Percentiles rank a stretch among this genome's conserved stretches.
phyloP scores from a whole-genome alignment of 2,888 invertebrate genomes.

The Steinernema scapterisci region DNA sequence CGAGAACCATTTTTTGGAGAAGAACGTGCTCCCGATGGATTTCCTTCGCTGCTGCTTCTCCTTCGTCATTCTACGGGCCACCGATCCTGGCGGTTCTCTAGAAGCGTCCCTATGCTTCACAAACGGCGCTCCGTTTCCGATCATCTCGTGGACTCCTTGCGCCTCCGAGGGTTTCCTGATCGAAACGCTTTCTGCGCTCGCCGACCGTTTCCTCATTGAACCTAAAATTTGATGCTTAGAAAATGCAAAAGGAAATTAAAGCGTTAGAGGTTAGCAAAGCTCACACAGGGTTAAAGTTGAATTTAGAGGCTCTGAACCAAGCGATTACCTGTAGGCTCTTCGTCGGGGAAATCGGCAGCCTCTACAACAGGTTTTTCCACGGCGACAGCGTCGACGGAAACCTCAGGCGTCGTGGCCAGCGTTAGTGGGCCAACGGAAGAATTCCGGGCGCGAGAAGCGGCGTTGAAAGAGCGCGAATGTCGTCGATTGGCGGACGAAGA shows the following conservation, averaged over 20 bases:
- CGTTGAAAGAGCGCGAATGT: slow-evolving; percentile 20
- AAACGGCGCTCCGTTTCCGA: slow-evolving; percentile 1
- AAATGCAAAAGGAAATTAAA: background rate
- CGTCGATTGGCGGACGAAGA: slow-evolving; percentile 5
- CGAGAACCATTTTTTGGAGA: slow-evolving; percentile 47
- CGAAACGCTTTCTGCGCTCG: background rate
- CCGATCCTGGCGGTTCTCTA: background rate
- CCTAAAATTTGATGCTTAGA: background rate
- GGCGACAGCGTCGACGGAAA: background rate
- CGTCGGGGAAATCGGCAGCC: slow-evolving; percentile 1
- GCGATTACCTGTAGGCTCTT: slow-evolving; percentile 9
- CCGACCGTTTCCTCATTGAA: slow-evolving; percentile 8
- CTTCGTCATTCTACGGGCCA: slow-evolving; percentile 7
- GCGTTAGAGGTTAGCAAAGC: slow-evolving; percentile 10
- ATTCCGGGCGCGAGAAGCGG: slow-evolving; percentile 2
- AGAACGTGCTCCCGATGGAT: slow-evolving; percentile 4
- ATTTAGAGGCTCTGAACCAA: background rate
- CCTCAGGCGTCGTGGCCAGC: background rate
- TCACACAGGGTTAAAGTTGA: slow-evolving; percentile 11
- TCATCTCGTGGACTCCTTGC: background rate
- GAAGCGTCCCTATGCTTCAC: slow-evolving; percentile 8
- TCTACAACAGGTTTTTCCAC: slow-evolving; percentile 15
- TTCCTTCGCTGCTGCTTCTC: slow-evolving; percentile 28
- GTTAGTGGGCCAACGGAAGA: background rate
- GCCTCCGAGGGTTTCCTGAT: background rate